These are phyloP conservation scores for Lepidocyrtoides sp. DNA, from an alignment of 2,888 invertebrate species.

Conservation along the genomic window DNA sequence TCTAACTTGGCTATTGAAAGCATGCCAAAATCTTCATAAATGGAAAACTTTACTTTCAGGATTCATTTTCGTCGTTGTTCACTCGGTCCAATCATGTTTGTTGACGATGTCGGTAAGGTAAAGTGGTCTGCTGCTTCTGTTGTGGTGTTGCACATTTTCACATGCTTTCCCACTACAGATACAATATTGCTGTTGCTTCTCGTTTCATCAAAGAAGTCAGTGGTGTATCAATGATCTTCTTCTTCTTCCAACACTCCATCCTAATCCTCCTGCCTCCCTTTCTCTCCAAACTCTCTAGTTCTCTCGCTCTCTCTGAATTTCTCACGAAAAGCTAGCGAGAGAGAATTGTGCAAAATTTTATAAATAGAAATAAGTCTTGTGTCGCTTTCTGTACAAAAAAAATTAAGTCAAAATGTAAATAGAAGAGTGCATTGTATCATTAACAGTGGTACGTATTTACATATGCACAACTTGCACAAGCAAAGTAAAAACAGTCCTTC, in stretches of 20 bases:
- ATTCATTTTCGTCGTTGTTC: neutral
- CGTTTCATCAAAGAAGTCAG: neutral
- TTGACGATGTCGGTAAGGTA: conserved; percentile 12
- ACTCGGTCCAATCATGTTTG: conserved; percentile 8
- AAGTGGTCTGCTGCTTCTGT: conserved; percentile 22
- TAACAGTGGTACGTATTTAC: neutral
- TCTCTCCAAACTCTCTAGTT: neutral
- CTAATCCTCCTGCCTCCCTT: neutral
- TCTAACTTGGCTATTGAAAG: conserved; percentile 81
- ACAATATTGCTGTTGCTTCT: neutral
- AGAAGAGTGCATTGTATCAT: conserved; percentile 73
- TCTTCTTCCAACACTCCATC: too few species aligned
- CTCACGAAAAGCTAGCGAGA: conserved; percentile 21
- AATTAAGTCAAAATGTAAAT: conserved; percentile 65
- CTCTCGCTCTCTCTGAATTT: neutral
- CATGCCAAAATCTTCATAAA: conserved; percentile 83
- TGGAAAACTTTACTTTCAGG: conserved; percentile 76
- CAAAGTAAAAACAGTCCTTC: neutral
- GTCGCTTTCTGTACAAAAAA: neutral
- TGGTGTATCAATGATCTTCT: too few species aligned
- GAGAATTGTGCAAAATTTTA: conserved; percentile 76
- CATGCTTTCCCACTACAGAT: neutral
- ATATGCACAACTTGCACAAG: too few species aligned
- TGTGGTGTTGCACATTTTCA: conserved; percentile 1
- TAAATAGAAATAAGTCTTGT: conserved; percentile 73